Base-by-base conservation (phyloP, 2,888 invertebrate species). In the Pheosia gnoma region DNA sequence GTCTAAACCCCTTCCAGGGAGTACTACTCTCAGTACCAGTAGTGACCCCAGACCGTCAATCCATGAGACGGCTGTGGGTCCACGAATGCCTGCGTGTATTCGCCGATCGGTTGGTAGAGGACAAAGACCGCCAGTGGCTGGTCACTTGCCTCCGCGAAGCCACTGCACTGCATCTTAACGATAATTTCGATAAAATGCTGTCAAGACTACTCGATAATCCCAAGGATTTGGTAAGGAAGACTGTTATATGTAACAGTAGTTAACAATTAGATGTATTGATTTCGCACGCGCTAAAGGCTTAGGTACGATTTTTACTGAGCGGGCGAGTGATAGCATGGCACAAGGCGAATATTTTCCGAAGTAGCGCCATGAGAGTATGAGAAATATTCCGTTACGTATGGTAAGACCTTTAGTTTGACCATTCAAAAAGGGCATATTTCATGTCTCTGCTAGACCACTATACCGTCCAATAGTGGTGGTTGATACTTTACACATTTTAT, bases 61-160 rank as follows among this genome's bases (percentile, higher is more conserved):
- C 97, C 0, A 97, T 99, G 95, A 98, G 98, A 79, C 94, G 98
- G 59, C 94, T 99, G 0, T 99, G 99, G 99, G 96, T 98, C 0
- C 99, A 99, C 84, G 99, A 99, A 92, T 96, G 98, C 43, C 92
- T 98, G 68, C 95, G 99, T 3, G 98, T 99, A 0, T 99, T 98
- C 86, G 96, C 97, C 62, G 99, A 99, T 90, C 96, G 99, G 59
- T 94, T 99, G 63, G 96, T 98, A 0, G 98, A 98, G 75, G 96
- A 97, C n/a, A 68, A 77, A 0, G 99, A 99, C 83, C 94, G 97
- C 7, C 90, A 94, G 57, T 98, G 98, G 98, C 91, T 99, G 13
- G 96, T 97, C 67, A 84, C 91, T 4, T 96, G 96, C 64, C 86
- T 98, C 0, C 95, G 96, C 65, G 83, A 89, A 2, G 95, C 97